phyloP scores from a whole-genome alignment of 2,888 invertebrate species.

The Thera britannica region DNA sequence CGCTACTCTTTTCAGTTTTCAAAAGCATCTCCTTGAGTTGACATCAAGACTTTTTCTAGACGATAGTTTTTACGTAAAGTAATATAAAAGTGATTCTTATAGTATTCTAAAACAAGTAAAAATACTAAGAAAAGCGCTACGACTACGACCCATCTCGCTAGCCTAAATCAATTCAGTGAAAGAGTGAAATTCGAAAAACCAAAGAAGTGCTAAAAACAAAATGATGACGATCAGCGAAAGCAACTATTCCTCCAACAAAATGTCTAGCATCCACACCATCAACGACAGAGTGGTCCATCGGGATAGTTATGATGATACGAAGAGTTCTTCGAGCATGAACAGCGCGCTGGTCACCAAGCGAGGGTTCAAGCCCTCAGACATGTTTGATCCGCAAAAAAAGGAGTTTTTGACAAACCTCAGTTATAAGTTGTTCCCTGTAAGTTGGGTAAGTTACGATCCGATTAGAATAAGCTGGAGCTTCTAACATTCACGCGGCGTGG shows the following conservation, averaged over 20 bases:
- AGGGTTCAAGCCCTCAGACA: constrained; percentile 94
- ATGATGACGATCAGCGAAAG: constrained; percentile 85
- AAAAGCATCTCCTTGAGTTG: constrained; percentile 29
- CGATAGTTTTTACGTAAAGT: not conserved
- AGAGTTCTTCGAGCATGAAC: constrained; percentile 79
- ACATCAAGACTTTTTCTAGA: constrained; percentile 22
- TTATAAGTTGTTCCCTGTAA: constrained; percentile 92
- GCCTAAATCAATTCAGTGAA: constrained; percentile 30
- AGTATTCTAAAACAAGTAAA: not conserved
- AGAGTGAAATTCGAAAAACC: constrained; percentile 32
- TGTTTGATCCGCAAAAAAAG: constrained; percentile 92
- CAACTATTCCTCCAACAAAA: constrained; percentile 80
- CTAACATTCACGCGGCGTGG: constrained; percentile 62
- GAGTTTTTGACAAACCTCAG: constrained; percentile 92
- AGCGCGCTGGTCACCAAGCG: constrained; percentile 88
- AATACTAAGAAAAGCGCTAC: constrained; percentile 23
- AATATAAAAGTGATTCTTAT: not conserved
- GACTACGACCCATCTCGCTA: constrained; percentile 9
- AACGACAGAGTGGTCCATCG: constrained; percentile 78
- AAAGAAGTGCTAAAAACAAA: constrained; percentile 45
- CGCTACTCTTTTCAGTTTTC: constrained; percentile 37
- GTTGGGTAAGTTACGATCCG: constrained; percentile 87
- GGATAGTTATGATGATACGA: constrained; percentile 78
- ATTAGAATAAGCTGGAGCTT: constrained; percentile 59
- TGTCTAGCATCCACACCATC: constrained; percentile 78